Conservation (phyloP, 2,888 invertebrate genomes). For the Thera obeliscata region DNA sequence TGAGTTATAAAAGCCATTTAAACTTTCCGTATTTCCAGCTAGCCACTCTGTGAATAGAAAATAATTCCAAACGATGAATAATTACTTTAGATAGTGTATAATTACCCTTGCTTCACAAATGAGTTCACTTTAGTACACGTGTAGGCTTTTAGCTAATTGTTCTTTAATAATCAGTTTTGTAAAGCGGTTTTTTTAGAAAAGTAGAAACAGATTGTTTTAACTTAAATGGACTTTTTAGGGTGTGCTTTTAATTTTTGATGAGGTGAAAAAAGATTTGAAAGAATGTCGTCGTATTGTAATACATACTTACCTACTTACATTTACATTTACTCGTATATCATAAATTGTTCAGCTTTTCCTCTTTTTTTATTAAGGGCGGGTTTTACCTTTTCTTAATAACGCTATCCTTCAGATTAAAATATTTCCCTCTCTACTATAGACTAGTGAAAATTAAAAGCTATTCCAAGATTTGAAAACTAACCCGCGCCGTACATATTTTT, state of each 20-base stretch:
- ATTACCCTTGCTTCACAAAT: constrained; percentile 25
- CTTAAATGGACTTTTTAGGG: not conserved
- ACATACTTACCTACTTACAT: no score
- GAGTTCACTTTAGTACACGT: constrained; percentile 21
- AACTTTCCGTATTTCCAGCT: constrained; percentile 57
- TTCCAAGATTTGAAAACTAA: no score
- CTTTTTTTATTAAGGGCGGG: no score
- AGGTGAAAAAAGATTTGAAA: no score
- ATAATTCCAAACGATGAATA: constrained; percentile 49
- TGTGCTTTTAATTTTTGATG: constrained; percentile 1
- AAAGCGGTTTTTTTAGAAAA: constrained; percentile 15
- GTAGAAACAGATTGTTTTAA: not conserved
- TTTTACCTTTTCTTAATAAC: no score
- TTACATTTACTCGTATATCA: no score
- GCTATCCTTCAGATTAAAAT: no score
- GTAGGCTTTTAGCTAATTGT: constrained; percentile 31
- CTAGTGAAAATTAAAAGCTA: no score
- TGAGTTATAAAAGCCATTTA: constrained; percentile 59
- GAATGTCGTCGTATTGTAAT: no score
- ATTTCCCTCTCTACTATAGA: no score
- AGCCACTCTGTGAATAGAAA: constrained; percentile 44
- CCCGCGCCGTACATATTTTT: no score
- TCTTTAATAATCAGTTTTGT: constrained; percentile 12
- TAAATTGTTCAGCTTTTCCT: no score
- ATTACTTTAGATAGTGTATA: constrained; percentile 32